phyloP scores from a whole-genome alignment of 2,888 invertebrate genomes.

The Malacosoma neustria region DNA sequence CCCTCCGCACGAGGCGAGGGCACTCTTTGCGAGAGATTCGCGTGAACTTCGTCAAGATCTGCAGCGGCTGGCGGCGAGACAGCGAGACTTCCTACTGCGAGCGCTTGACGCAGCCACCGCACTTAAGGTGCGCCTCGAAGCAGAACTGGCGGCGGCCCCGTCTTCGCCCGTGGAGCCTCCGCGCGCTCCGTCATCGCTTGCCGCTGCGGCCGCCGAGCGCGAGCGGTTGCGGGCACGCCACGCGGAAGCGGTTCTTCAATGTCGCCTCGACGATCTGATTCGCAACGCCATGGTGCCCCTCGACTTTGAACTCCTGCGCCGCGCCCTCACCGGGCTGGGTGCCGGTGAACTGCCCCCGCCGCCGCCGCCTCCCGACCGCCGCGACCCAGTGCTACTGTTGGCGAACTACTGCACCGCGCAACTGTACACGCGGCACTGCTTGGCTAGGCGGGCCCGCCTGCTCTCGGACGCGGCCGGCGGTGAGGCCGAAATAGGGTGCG shows the following conservation, averaged over 20 bases:
- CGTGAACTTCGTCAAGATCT: conserved; percentile 75
- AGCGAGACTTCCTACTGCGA: conserved; percentile 83
- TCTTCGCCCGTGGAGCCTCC: conserved; percentile 64
- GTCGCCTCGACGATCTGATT: conserved; percentile 60
- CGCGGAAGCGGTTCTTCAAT: conserved; percentile 82
- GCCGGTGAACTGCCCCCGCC: conserved; percentile 36
- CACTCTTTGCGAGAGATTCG: conserved; percentile 55
- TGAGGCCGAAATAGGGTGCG: conserved; percentile 18
- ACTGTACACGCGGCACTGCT: conserved; percentile 78
- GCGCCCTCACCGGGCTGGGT: conserved; percentile 8
- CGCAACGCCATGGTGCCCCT: conserved; percentile 10
- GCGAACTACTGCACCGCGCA: conserved; percentile 87
- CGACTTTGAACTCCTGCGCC: conserved; percentile 10
- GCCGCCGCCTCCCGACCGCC: conserved; percentile 43
- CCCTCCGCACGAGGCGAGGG: conserved; percentile 76
- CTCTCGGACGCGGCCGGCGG: conserved; percentile 29
- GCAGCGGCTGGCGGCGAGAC: conserved; percentile 78
- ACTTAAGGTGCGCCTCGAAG: conserved; percentile 83
- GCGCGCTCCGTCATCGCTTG: conserved; percentile 70
- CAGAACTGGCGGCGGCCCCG: conserved; percentile 73
- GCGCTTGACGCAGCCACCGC: conserved; percentile 84
- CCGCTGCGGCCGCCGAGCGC: conserved; percentile 77
- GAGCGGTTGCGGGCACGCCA: conserved; percentile 79
- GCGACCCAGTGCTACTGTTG: conserved; percentile 81
- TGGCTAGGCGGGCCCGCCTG: conserved; percentile 73